These are phyloP conservation scores for Gymnosoma rotundatum DNA, from an alignment of 2,888 invertebrate species.

Conservation along the genomic window DNA sequence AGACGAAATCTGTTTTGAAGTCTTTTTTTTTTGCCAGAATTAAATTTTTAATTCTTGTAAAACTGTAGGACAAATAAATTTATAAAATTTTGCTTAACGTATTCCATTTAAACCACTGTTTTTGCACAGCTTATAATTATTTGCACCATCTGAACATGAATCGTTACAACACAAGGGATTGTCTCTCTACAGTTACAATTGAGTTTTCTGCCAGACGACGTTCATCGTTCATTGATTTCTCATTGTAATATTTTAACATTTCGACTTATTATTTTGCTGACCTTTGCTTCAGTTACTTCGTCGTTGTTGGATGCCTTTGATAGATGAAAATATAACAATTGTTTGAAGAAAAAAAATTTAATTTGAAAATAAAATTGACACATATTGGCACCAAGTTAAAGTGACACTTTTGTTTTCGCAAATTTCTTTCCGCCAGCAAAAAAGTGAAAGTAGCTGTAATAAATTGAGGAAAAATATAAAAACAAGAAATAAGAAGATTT, in stretches of 20 bases:
- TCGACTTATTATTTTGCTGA: conserved; percentile 63
- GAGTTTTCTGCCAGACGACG: conserved; percentile 54
- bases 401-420: conserved; percentile 57
- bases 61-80: no score
- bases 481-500: neutral
- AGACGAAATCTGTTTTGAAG: no score
- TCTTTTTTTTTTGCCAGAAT: no score
- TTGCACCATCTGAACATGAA: conserved; percentile 27
- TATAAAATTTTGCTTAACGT: neutral
- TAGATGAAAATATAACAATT: conserved; percentile 41
- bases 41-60: no score
- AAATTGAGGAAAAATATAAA: neutral
- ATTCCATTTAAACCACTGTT: neutral
- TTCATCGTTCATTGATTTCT: conserved; percentile 55
- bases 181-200: conserved; percentile 40
- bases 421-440: conserved; percentile 6
- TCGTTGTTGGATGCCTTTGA: conserved; percentile 2
- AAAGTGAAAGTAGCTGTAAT: neutral
- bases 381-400: conserved; percentile 60
- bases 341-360: neutral
- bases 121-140: conserved; percentile 26
- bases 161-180: conserved; percentile 41
- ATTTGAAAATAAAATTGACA: conserved; percentile 53
- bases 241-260: conserved; percentile 47
- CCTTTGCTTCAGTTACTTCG: conserved; percentile 57